A percentile compares a stretch with the other conserved stretches of the same genome.
Evolutionary conservation across 2,797 vertebrate genomes (phyloP).

Genomic region (Remorina albescens): DNA sequence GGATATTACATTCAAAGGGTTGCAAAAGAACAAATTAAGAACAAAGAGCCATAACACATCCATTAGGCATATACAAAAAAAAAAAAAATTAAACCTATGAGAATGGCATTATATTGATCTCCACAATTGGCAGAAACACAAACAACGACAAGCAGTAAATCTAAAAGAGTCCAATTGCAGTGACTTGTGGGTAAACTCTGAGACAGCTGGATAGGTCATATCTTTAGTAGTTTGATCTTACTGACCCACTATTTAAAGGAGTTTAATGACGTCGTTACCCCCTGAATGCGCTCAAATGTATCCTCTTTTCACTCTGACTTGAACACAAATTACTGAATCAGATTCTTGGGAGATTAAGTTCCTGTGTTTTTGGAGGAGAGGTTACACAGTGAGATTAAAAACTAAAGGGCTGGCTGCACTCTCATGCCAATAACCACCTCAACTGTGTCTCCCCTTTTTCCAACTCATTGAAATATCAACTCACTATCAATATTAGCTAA

Average conservation of each 20-base stretch:
- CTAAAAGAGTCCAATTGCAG: slow-evolving; percentile 17
- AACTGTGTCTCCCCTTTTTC: neutral
- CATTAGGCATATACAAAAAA: slow-evolving; percentile 29
- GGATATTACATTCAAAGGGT: slow-evolving; percentile 18
- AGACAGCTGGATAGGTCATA: slow-evolving; percentile 51
- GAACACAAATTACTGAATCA: slow-evolving; percentile 65
- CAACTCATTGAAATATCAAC: neutral
- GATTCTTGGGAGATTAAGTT: slow-evolving; percentile 70
- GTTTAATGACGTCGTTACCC: slow-evolving; percentile 61
- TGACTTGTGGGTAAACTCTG: slow-evolving; percentile 50
- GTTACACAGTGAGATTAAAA: slow-evolving; percentile 63
- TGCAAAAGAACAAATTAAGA: slow-evolving; percentile 44
- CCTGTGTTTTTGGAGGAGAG: slow-evolving; percentile 62
- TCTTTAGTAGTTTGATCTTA: slow-evolving; percentile 46
- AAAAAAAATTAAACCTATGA: slow-evolving; percentile 59
- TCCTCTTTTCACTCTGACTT: slow-evolving; percentile 59
- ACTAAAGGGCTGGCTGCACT: slow-evolving; percentile 28
- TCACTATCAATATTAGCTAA: neutral
- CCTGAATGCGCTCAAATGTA: slow-evolving; percentile 52
- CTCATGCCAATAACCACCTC: slow-evolving; percentile 21
- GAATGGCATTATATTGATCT: slow-evolving; percentile 26
- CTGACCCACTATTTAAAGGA: slow-evolving; percentile 58
- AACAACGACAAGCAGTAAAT: slow-evolving; percentile 31
- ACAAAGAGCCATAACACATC: too few relatives aligned
- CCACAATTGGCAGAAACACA: slow-evolving; percentile 24